Base-by-base conservation (phyloP, 2,113 vertebrate species). In the Butorides virescens region DNA sequence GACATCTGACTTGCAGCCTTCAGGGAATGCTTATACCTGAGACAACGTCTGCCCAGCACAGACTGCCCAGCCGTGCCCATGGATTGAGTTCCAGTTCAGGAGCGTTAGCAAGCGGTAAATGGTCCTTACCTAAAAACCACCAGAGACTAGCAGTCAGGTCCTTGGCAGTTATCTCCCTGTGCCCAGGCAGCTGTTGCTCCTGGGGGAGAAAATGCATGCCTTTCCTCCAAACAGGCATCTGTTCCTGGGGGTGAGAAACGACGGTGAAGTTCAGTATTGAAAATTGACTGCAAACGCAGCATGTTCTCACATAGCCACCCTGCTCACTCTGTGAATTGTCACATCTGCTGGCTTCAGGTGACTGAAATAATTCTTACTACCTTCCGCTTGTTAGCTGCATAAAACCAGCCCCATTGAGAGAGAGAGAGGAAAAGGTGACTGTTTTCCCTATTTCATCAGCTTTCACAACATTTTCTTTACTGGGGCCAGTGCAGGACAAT, bases 341-440 rank as follows among this genome's bases (percentile, higher is more conserved):
- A 70, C 56, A 89, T 86, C 44, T 66, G 76, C 63, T 92, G 92
- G 89, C 81, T 97, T 93, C 72, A 76, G 81, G 87, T 90, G 53
- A 90, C 95, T 91, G 85, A 95, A 96, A 97, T 62, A 95, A 93
- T 73, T 75, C 81, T 84, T 79, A 87, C 67, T 85, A 78, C 58
- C 66, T 94, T 87, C 72, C 65, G 32, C 66, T 79, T 91, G 47
- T 66, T 79, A 72, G 44, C 50, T 66, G 44, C 56, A 67, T 52
- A 72, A 92, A 94, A 67, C 20, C 59, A 83, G 62, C 36, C 87
- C 32, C 34, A 32, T 0, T 30, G 50, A 81, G 49, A 77, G 44
- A 44, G 25, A 65, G 27, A 80, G 5, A 29, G 9, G 42, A 36
- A 82, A 46, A 82, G 10, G 37, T n/a, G 36, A 62, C 44, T 46